Evolutionary conservation across 2,888 invertebrate genomes (phyloP).

Genomic region (Dryadula phaetusa): DNA sequence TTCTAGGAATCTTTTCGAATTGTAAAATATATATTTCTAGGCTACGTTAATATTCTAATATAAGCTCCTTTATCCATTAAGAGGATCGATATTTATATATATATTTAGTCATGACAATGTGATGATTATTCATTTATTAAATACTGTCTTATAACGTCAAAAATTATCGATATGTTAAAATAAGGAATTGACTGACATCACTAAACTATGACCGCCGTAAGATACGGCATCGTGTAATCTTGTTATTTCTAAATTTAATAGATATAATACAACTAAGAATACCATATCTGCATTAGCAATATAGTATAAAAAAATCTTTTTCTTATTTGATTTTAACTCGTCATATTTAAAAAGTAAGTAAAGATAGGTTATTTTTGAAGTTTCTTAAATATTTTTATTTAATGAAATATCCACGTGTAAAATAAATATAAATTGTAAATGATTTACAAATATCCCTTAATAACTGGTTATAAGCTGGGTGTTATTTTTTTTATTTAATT

Average conservation of each 20-base stretch:
- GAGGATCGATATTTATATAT: too few relatives aligned
- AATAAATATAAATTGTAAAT: not conserved
- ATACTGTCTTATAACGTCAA: not conserved
- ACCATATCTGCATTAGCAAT: not conserved
- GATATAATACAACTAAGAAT: not conserved
- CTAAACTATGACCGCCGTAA: conserved; percentile 2
- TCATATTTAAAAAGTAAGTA: conserved; percentile 6
- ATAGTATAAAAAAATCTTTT: not conserved
- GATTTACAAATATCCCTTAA: not conserved
- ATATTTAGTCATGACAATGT: too few relatives aligned
- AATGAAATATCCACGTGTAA: conserved; percentile 15
- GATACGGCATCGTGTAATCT: conserved; percentile 18
- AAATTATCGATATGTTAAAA: not conserved
- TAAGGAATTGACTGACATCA: not conserved
- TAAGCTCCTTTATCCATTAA: too few relatives aligned
- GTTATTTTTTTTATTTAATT: too few relatives aligned
- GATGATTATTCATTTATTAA: too few relatives aligned
- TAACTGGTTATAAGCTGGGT: too few relatives aligned
- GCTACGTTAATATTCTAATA: too few relatives aligned
- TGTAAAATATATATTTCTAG: too few relatives aligned
- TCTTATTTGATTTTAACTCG: not conserved
- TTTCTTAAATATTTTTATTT: not conserved
- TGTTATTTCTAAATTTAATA: not conserved
- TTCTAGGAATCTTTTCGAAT: not conserved
- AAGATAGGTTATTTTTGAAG: conserved; percentile 8